Evolutionary conservation across 2,113 vertebrate genomes (phyloP), one percentile per base, ranked within the genome.

Genomic region (Seriola dumerili): DNA sequence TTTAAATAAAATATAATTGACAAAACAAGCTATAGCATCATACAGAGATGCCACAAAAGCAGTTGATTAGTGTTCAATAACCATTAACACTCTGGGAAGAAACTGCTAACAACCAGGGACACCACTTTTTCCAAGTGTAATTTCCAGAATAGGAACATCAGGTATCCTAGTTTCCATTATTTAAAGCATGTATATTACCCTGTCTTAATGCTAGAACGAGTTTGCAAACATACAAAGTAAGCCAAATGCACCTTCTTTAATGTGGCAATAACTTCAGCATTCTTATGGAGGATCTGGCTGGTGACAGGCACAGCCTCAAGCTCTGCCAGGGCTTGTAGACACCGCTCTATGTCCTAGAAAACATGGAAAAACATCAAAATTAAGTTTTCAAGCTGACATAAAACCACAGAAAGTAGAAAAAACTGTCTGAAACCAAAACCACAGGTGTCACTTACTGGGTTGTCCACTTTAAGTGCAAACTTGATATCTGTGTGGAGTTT

Each of bases 401-500:
- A 48, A 48, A 59, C 66, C 3, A 0, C 0, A 57, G 1, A 54
- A 3, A 58, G 2, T 34, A 68, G 8, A 14, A 0, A 70, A 65
- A 65, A n/a, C 5, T 44, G 13, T 8, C 14, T 3, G 21, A 9
- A 38, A 63, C 42, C 1, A 5, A 38, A 48, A 36, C 3, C 1
- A 16, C 1, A 42, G 17, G 17, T 11, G 52, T 44, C 6, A 91
- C 97, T 96, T 88, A 99, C 98, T 57, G 98, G 98, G 86, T 96
- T 99, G 92, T 99, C 98, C 7, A 99, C 98, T 90, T 99, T 99
- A 65, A 99, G 95, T 34, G 98, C 96, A 90, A 98, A 99, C 91
- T 99, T 99, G 86, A 99, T 96, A 83, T 99, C 98, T 0, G 97
- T 97, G 94, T 99, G 98, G 19, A 99, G 96, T 73, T 99, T 99